A percentile compares a stretch with the other conserved stretches of the same genome.
These are phyloP conservation scores for Anabas testudineus DNA, from an alignment of 2,797 vertebrate species.

Conservation along the genomic window DNA sequence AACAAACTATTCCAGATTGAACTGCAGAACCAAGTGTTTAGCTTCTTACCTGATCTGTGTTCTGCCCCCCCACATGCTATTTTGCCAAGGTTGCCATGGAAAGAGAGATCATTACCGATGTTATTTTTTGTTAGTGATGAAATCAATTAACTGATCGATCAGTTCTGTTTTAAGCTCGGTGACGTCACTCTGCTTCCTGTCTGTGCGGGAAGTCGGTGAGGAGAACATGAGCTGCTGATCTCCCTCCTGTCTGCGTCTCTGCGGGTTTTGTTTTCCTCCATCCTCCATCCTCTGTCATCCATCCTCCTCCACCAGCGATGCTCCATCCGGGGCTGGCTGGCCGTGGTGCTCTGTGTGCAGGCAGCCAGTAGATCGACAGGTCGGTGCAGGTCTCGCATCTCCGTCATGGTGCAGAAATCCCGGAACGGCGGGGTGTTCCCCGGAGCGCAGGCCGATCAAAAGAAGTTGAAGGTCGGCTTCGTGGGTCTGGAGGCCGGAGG, in stretches of 20 bases:
- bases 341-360: constrained; percentile 5
- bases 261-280: constrained; percentile 10
- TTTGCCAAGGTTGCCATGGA: constrained; percentile 39
- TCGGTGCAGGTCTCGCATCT: constrained; percentile 21
- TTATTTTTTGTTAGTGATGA: neutral
- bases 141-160: neutral
- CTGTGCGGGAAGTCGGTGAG: constrained; percentile 48
- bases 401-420: constrained; percentile 92
- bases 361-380: constrained; percentile 12
- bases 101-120: neutral
- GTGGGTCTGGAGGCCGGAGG: constrained; percentile 93
- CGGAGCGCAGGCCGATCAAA: constrained; percentile 89
- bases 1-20: too few relatives aligned
- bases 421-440: constrained; percentile 96
- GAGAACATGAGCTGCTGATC: constrained; percentile 51
- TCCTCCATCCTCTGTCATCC: neutral
- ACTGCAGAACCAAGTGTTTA: too few relatives aligned
- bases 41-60: too few relatives aligned
- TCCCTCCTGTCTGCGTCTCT: constrained; percentile 5
- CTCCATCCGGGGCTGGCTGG: constrained; percentile 42
- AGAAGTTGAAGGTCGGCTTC: constrained; percentile 97
- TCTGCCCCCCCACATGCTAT: too few relatives aligned
- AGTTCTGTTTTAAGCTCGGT: constrained; percentile 22
- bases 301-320: constrained; percentile 43
- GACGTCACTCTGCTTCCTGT: constrained; percentile 60